phyloP scores from a whole-genome alignment of 2,113 vertebrate species.

The Kryptolebias marmoratus region DNA sequence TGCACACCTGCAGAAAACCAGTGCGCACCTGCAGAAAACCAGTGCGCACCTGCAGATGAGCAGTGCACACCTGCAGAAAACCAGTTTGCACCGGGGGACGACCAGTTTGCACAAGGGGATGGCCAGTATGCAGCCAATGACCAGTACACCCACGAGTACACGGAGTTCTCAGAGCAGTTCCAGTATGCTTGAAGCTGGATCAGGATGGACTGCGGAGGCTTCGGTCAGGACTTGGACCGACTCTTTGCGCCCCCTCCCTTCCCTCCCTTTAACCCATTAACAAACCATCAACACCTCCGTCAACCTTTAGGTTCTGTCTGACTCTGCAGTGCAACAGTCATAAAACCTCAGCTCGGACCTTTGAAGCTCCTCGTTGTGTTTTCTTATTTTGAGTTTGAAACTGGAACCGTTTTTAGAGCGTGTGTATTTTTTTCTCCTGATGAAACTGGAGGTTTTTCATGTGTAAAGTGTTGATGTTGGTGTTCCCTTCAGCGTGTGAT shows the following conservation, averaged over 20 bases:
- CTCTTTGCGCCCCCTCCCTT: conserved; percentile 49
- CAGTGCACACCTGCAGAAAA: conserved; percentile 1
- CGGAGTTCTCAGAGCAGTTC: conserved; percentile 60
- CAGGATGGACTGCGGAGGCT: conserved; percentile 42
- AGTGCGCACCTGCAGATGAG: background rate
- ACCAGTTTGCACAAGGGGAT: background rate
- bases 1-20: background rate
- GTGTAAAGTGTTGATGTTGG: background rate
- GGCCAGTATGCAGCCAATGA: background rate
- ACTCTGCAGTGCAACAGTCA: conserved; percentile 13
- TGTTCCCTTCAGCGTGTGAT: background rate
- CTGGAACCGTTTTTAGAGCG: background rate
- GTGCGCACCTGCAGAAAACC: background rate
- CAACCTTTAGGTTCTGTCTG: conserved; percentile 14
- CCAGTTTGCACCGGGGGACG: conserved; percentile 6
- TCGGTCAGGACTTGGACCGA: conserved; percentile 66
- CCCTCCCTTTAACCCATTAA: conserved; percentile 36
- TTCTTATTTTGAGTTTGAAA: conserved; percentile 1
- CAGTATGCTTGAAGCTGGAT: conserved; percentile 53
- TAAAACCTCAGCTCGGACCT: conserved; percentile 18
- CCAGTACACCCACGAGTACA: conserved; percentile 53
- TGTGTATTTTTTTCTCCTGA: background rate
- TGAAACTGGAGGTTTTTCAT: background rate
- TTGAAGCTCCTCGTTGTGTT: background rate
- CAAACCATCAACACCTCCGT: conserved; percentile 25